Base-by-base conservation (phyloP, 2,797 vertebrate genomes). In the Hippopotamyrus pictus region DNA sequence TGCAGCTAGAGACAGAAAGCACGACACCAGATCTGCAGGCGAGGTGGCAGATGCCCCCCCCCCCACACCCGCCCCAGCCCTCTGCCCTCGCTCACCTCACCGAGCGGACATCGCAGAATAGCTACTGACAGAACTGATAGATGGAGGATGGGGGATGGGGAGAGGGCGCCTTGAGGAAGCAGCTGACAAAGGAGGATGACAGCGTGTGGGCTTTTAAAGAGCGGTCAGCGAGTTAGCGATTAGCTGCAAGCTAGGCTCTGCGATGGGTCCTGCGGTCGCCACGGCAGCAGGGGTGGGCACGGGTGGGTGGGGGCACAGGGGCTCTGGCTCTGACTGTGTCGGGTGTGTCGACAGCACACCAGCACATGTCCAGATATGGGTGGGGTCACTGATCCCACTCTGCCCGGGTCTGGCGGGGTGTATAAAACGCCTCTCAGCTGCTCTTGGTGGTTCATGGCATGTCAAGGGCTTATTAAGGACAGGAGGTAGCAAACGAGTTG, bases 401-500 rank as follows among this genome's bases (percentile, higher is more conserved):
- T 86, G 59, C 89, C 11, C 25, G 33, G 93, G 93, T 91, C 91
- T 92, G 92, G 14, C 48, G 50, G 62, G 37, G 87, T 79, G 84
- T 87, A 79, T 89, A 89, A 90, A 89, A 87, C 0, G 53, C 69
- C 44, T 50, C 69, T 90, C 88, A 90, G 88, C 90, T 90, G 90
- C 88, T 90, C 85, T 25, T 65, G 57, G 50, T 6, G 44, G 41
- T 84, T 90, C 90, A 89, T 87, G 88, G 79, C 90, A 48, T 62
- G 89, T 86, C 89, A 89, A 51, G 85, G 84, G 89, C 62, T 86
- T 89, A 87, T 89, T 87, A 89, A 86, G 59, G 89, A 46, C 54
- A 46, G 86, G 86, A 46, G 82, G 5, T 44, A 79, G 33, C 1
- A 1, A 51, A 50, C 5, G 46, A 51, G 19, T 51, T 11, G 9